Base-by-base conservation (phyloP, 2,797 vertebrate species). In the Girardinus metallicus region DNA sequence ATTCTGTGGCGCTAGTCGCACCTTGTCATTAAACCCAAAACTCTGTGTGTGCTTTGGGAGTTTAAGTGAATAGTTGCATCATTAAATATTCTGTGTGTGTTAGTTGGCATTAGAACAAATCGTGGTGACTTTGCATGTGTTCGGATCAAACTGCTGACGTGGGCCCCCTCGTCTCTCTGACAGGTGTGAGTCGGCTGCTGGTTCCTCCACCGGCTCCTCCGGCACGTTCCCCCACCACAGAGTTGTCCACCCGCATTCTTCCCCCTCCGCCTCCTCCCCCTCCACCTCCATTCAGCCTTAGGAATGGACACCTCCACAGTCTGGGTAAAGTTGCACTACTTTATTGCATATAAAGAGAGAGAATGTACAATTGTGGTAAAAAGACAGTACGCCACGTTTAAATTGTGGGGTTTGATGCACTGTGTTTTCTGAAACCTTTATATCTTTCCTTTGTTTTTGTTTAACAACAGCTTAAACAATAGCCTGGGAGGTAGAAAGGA, bases 121-220 rank as follows among this genome's bases (percentile, higher is more conserved):
- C 15, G 57, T 8, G 46, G 41, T 12, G 0, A 31, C 77, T 60
- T 73, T 68, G 36, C 16, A 64, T 47, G 3, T 13, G 36, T 49
- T 75, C 4, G 4, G 73, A 57, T 78, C 29, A n/a, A 21, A 72
- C 47, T 18, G 0, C 31, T 68, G 36, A 74, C 46, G 0, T 68
- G 64, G 64, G 23, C 41, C 29, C 44, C 60, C 15, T 46, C 9
- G 12, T 84, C 74, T 85, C 71, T 41, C 49, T 80, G 83, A 79
- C 94, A 1, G 91, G 96, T 87, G 94, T 91, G 29, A 95, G 95
- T 31, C 97, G 97, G 76, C 88, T 97, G 80, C 87, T 97, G 79
- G 96, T 96, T 83, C 96, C 97, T 64, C 98, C 98, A 31, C 98
- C 98, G 0, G 97, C 95, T 73, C 98, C 98, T 16, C 98, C 98